Evolutionary conservation across 2,888 invertebrate genomes (phyloP), one percentile per base, ranked within the genome.

Genomic region (Trypoxylon attenuatum): DNA sequence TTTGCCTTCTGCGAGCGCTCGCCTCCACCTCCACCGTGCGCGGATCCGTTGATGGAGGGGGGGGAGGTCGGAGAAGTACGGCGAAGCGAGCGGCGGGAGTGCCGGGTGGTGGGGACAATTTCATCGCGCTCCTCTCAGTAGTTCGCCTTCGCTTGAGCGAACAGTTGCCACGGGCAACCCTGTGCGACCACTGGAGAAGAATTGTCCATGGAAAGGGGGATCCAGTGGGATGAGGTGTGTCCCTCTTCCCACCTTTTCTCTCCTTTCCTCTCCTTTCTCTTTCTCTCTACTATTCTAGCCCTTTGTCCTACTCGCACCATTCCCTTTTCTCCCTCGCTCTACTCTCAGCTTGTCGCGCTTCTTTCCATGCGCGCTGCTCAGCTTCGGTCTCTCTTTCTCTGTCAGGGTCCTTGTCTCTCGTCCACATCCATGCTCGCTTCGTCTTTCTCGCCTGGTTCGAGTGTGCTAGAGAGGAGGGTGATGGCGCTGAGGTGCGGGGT

Each of bases 81-180:
- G 25, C 5, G 47, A 38, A 21, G 41, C 6, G 60, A 39, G 43
- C 33, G 50, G 43, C 54, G 42, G 38, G 49, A 13, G 15, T 5
- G 16, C 38, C 27, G 54, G 54, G 43, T 49, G 51, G 57, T 46
- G 54, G 61, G 78, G 86, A 82, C 84, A 84, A 86, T 86, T 84
- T 76, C 78, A 84, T 86, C 72, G 78, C 86, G 56, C 69, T 67
- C 68, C 66, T 60, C 60, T 70, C 69, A 68, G 70, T 70, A 72
- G 71, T 63, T 76, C 71, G 67, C 64, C 78, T 73, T 57, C 70
- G 71, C 66, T 67, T 61, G 42, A 74, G 56, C 78, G 80, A 77
- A 76, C 77, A 84, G 86, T 85, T 86, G 86, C 86, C 78, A 83
- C 79, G 84, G 85, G 84, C 85, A 84, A 85, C 86, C 82, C 83